These are phyloP conservation scores for Penaeus chinensis DNA, from an alignment of 1,140 invertebrate genomes.

Conservation along the genomic window DNA sequence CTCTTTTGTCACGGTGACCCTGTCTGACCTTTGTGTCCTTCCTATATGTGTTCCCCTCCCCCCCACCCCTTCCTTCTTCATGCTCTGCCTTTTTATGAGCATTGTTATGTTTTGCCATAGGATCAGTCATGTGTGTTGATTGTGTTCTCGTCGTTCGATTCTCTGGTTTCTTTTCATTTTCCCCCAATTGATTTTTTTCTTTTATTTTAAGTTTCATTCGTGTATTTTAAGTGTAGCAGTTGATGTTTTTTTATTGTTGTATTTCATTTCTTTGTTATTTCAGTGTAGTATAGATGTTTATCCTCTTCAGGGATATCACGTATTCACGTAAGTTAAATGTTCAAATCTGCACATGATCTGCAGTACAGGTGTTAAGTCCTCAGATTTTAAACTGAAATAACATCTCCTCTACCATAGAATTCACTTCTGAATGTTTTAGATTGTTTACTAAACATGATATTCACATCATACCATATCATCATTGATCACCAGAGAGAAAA, in stretches of 20 bases:
- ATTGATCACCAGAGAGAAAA: neutral
- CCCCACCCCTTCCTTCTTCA: slow-evolving; percentile 5
- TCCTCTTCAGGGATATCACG: too few relatives aligned
- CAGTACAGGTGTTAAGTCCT: neutral
- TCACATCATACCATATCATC: neutral
- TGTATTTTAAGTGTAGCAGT: neutral
- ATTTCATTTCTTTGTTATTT: slow-evolving; percentile 1
- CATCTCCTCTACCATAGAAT: neutral
- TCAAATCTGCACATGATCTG: neutral
- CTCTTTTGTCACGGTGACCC: neutral
- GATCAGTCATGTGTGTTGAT: slow-evolving; percentile 3
- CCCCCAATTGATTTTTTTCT: slow-evolving; percentile 50
- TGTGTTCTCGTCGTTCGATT: slow-evolving; percentile 30
- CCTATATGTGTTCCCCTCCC: neutral
- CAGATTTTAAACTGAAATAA: neutral
- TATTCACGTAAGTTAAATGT: too few relatives aligned
- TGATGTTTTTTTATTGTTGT: neutral
- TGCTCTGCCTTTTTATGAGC: neutral
- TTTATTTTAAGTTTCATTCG: slow-evolving; percentile 11
- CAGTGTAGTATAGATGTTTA: too few relatives aligned
- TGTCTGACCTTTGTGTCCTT: neutral
- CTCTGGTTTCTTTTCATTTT: slow-evolving; percentile 60
- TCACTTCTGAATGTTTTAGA: neutral
- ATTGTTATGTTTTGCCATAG: slow-evolving; percentile 6
- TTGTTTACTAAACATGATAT: neutral